Base-by-base conservation (phyloP, 2,888 invertebrate species). In the Oscheius sp. region DNA sequence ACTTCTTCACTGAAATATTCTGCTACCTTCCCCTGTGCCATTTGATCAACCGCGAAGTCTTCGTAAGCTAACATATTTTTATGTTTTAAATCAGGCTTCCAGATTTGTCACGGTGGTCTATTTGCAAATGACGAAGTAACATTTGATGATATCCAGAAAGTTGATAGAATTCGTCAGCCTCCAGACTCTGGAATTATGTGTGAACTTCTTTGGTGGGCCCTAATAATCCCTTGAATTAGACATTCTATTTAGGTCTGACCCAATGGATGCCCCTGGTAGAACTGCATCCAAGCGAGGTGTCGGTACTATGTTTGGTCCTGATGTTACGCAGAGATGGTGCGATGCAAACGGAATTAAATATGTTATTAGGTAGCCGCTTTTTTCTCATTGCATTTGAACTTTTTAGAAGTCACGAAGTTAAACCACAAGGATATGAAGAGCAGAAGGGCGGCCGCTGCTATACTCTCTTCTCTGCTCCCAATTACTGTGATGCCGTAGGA, bases 401-500 rank as follows among this genome's bases (percentile, higher is more conserved):
- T 46, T 69, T 58, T 72, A 85, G 98, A 74, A 96, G 96, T 90
- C 99, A 99, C 89, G 99, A 99, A 89, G 97, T 98, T 64, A 98
- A 98, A 90, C 93, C 94, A 85, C 93, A 94, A 72, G 99, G 99
- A 0, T 99, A 96, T 89, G 98, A 99, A 90, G 91, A 95, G 56
- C 94, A 94, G 35, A 99, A 99, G 89, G 93, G 94, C 88, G 96
- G 95, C 46, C 94, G 94, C 89, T 98, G 98, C 89, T 95, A 98
- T 88, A 99, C 99, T 13, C 96, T 99, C 61, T 99, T 99, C 92
- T 97, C 97, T 0, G 99, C 99, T 84, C 99, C 99, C 80, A 99
- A 99, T 90, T 99, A 99, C 92, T 99, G 98, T 58, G 84, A 86
- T 73, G 79, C 95, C 74, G 97, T 99, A 95, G 96, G 95, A 87